phyloP scores from a whole-genome alignment of 1,140 invertebrate genomes.

The Aplysia californica region DNA sequence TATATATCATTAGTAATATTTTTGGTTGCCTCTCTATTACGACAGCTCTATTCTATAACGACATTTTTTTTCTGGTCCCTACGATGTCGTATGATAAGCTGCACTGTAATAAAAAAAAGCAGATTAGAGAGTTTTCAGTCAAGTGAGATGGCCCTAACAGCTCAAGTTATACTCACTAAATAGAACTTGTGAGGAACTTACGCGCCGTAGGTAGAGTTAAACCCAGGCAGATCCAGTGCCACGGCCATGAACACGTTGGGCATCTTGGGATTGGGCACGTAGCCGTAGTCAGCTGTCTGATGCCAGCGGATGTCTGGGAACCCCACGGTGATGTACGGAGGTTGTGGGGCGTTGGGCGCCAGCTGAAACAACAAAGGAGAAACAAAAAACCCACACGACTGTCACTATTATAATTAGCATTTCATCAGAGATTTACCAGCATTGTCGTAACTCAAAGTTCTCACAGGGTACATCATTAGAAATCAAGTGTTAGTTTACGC shows the following conservation, averaged over 20 bases:
- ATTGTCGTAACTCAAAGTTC: no score
- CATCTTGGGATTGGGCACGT: slow-evolving; percentile 48
- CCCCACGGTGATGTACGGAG: slow-evolving; percentile 16
- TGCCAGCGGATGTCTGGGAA: slow-evolving; percentile 55
- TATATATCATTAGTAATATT: no score
- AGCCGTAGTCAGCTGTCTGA: slow-evolving; percentile 55
- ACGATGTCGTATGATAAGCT: no score
- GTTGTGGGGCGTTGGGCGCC: background rate
- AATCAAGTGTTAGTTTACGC: no score
- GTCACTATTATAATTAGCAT: background rate
- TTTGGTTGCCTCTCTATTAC: no score
- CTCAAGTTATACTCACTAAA: background rate
- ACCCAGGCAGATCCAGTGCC: slow-evolving; percentile 54
- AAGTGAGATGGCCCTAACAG: background rate
- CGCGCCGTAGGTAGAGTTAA: slow-evolving; percentile 39
- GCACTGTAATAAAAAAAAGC: background rate
- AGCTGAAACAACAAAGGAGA: slow-evolving; percentile 2
- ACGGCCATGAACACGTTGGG: slow-evolving; percentile 54
- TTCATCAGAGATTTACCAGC: no score
- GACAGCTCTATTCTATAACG: background rate
- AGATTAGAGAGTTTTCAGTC: background rate
- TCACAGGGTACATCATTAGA: no score
- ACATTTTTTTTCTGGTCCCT: no score
- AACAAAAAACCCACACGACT: background rate
- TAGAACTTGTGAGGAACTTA: slow-evolving; percentile 5